Percentiles rank a stretch among this genome's conserved stretches.
phyloP scores from a whole-genome alignment of 2,113 vertebrate species.

The Nanorana parkeri region DNA sequence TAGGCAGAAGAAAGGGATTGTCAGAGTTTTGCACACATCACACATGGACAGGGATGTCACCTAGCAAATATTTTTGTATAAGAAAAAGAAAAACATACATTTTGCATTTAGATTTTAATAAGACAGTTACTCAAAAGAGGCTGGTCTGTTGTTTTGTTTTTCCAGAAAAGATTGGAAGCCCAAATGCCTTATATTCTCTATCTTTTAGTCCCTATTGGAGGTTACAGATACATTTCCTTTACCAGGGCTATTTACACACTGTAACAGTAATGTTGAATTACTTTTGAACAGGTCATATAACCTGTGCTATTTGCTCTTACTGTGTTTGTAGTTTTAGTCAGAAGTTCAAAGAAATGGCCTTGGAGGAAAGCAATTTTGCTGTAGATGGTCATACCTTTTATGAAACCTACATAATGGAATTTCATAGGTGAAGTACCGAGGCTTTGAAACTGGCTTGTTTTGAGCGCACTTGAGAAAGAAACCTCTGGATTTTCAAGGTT shows the following conservation, averaged over 20 bases:
- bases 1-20: too few relatives aligned
- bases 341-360: constrained; percentile 18
- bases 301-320: not conserved
- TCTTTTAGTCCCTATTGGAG: not conserved
- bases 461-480: constrained; percentile 17
- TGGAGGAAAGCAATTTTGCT: constrained; percentile 1
- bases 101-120: not conserved
- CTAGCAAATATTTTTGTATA: too few relatives aligned
- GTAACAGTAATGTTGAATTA: not conserved
- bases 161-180: not conserved
- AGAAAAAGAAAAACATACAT: not conserved
- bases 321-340: not conserved
- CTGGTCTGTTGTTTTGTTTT: not conserved
- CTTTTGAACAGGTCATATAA: constrained; percentile 2
- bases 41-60: too few relatives aligned
- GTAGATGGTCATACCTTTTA: constrained; percentile 32
- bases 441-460: not conserved
- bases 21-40: too few relatives aligned
- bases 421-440: constrained; percentile 28
- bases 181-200: not conserved
- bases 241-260: not conserved
- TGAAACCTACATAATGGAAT: constrained; percentile 10
- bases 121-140: not conserved
- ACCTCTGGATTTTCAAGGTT: constrained; percentile 2
- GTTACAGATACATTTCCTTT: not conserved